Evolutionary conservation across 2,113 vertebrate species (phyloP).

Genomic region (Ariopsis seemanni): DNA sequence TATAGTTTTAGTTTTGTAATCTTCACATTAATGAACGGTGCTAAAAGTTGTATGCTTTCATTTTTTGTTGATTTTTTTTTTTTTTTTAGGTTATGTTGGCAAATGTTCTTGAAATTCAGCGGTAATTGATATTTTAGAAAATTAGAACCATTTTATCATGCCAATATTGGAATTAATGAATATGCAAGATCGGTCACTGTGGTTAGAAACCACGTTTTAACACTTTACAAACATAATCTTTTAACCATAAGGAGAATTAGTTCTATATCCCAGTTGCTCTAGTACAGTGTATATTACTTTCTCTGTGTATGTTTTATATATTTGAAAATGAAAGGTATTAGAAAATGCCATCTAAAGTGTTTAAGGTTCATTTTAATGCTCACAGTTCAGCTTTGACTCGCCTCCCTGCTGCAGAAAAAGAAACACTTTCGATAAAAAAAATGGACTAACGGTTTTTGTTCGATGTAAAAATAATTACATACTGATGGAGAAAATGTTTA

Average conservation of each 20-base stretch:
- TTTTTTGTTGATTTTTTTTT: neutral
- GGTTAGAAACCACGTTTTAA: neutral
- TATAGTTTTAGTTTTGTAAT: conserved; percentile 21
- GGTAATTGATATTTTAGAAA: neutral
- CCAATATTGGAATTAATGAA: neutral
- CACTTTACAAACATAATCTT: neutral
- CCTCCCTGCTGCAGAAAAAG: neutral
- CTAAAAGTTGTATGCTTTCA: conserved; percentile 16
- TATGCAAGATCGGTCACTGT: neutral
- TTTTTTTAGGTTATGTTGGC: neutral
- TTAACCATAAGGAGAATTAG: neutral
- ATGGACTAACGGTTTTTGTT: neutral
- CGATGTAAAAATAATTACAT: neutral
- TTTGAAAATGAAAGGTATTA: conserved; percentile 22
- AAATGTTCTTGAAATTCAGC: neutral
- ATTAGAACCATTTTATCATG: neutral
- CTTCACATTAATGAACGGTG: conserved; percentile 41
- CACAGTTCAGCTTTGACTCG: neutral
- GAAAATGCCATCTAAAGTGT: neutral
- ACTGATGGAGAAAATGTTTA: neutral
- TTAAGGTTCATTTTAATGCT: neutral
- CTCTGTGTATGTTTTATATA: conserved; percentile 20
- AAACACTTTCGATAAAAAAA: neutral
- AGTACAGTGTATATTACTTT: neutral
- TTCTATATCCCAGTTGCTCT: neutral